Evolutionary conservation across 2,113 vertebrate species (phyloP).

Genomic region (Hydrolagus affinis): DNA sequence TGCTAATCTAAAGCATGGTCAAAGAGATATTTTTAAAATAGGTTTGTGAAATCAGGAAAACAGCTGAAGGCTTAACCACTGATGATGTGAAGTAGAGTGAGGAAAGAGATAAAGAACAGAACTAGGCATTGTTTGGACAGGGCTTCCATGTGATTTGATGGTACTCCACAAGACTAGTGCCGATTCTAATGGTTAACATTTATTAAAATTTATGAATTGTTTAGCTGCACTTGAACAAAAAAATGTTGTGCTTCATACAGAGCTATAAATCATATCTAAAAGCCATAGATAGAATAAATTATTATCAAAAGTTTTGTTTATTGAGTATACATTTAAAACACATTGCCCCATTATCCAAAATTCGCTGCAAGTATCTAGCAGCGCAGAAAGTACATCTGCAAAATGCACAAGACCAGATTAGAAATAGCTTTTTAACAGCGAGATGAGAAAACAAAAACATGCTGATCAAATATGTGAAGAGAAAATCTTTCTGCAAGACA

Average conservation of each 20-base stretch:
- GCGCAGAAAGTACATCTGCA: background rate
- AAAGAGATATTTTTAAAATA: too few species aligned
- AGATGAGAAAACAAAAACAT: background rate
- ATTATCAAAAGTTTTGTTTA: background rate
- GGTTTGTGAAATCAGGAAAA: too few species aligned
- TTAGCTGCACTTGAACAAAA: background rate
- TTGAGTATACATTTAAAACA: background rate
- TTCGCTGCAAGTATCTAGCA: background rate
- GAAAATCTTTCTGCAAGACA: background rate
- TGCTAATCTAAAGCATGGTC: too few species aligned
- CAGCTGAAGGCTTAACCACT: too few species aligned
- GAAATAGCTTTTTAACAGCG: slow-evolving; percentile 23
- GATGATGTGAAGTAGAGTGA: too few species aligned
- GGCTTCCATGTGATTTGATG: too few species aligned
- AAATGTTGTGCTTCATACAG: background rate
- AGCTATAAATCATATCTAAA: background rate
- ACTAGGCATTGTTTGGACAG: too few species aligned
- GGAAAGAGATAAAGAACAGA: too few species aligned
- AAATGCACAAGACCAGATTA: background rate
- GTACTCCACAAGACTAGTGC: too few species aligned
- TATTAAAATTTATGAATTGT: background rate
- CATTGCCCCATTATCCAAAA: background rate
- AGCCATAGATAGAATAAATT: background rate
- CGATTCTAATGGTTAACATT: background rate
- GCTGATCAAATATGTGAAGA: background rate